A percentile compares a stretch with the other conserved stretches of the same genome.
Evolutionary conservation across 2,888 invertebrate genomes (phyloP).

Genomic region (Chirona hameri): DNA sequence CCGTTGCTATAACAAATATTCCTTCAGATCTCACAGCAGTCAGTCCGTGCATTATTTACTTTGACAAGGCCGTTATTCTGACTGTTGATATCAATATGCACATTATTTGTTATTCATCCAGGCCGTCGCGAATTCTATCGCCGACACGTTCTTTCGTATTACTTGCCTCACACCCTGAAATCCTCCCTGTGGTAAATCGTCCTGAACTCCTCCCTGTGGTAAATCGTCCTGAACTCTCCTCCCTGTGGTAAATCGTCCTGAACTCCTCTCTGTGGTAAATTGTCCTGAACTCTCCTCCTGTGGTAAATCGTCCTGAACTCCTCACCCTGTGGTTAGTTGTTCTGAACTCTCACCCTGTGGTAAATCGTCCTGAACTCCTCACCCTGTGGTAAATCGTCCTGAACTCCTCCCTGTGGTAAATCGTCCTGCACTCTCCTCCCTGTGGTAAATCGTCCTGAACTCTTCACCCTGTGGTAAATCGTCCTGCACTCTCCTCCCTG

Average conservation of each 20-base stretch:
- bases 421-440: no score
- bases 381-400: neutral
- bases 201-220: neutral
- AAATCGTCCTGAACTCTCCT: neutral
- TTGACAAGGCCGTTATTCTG: no score
- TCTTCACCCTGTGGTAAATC: neutral
- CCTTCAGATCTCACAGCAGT: no score
- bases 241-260: neutral
- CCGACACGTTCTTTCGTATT: no score
- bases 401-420: neutral
- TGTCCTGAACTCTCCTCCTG: neutral
- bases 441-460: neutral
- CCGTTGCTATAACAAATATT: no score
- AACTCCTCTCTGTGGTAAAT: neutral
- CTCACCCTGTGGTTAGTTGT: constrained; percentile 22
- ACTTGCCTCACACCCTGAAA: no score
- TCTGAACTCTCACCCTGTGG: no score
- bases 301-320: neutral
- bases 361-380: neutral
- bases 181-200: neutral
- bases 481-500: neutral
- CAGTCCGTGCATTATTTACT: no score
- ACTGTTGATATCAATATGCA: no score
- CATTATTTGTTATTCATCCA: no score
- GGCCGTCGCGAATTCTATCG: no score